Base-by-base conservation (phyloP, 1,140 invertebrate genomes). In the Ips nitidus region DNA sequence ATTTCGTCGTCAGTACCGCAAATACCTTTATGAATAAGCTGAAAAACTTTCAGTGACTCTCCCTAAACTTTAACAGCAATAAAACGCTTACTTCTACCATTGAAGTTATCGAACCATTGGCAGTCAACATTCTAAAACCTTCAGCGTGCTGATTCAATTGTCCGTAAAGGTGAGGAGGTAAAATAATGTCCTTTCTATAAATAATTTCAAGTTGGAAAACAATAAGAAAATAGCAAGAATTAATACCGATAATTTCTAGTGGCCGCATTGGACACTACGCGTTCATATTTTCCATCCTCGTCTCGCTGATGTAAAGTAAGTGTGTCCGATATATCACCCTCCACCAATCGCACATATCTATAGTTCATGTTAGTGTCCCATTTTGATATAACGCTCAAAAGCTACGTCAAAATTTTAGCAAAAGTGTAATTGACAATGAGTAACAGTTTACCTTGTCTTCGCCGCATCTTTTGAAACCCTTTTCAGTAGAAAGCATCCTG, bases 101-200 rank as follows among this genome's bases (percentile, higher is more conserved):
- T 42, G 76, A 76, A 0, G 78, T 70, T 39, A 86, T 74, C 69
- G 83, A 79, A 0, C 80, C 82, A 69, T 83, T 77, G 50, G 81
- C 80, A 2, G 86, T 76, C 1, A 95, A 76, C 1, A 91, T 78
- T 36, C 89, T 84, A 72, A 91, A 83, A 1, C 94, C 94, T 39
- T 88, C 83, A 39, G 88, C 82, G 74, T 94, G 92, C 75, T 92
- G 89, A 0, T 87, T 89, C 41, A 98, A 84, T 77, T 97, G 92
- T 0, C 93, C 93, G 80, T 97, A 94, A 5, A 98, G 81, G 84
- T 98, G 95, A 1, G 91, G 90, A 2, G 92, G 89, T 7, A 96
- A 82, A 77, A 86, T 91, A 4, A 91, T 84, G 77, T 90, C 87
- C 69, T 76, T 77, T 39, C 74, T 62, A 53, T 3, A 68, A 61